Conservation (phyloP, 1,140 invertebrate species). For the Bombus turneri region DNA sequence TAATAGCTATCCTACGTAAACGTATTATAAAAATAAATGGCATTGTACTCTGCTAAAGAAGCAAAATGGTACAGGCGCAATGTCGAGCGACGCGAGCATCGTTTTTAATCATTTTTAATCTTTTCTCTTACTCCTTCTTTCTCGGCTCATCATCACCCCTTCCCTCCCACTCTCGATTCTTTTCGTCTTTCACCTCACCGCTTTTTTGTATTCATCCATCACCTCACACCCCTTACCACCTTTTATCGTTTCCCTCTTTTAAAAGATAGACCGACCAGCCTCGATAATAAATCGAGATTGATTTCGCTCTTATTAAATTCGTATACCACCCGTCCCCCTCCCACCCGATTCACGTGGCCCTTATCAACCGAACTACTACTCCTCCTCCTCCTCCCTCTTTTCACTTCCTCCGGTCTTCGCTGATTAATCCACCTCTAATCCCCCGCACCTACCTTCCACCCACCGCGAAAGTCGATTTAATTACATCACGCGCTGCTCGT, state of each 20-base stretch:
- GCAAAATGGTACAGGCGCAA: slow-evolving; percentile 82
- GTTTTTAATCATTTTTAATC: slow-evolving; percentile 52
- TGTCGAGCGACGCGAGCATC: slow-evolving; percentile 79
- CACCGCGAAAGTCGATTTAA: slow-evolving; percentile 61
- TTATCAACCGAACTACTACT: background rate
- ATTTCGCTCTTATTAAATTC: slow-evolving; percentile 44
- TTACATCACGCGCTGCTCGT: slow-evolving; percentile 62
- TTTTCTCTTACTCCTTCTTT: background rate
- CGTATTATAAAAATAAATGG: slow-evolving; percentile 83
- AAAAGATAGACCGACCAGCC: background rate
- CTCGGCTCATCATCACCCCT: background rate
- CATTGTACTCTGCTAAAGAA: slow-evolving; percentile 82
- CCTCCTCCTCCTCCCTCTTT: too few species aligned
- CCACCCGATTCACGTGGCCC: background rate
- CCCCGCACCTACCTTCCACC: background rate
- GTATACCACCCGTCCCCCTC: slow-evolving; percentile 1
- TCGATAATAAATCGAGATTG: slow-evolving; percentile 28
- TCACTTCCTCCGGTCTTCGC: background rate
- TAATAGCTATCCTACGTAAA: slow-evolving; percentile 83
- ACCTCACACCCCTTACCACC: background rate
- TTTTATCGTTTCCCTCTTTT: background rate
- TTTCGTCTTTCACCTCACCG: background rate
- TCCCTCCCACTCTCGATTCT: background rate
- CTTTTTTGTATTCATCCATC: too few species aligned
- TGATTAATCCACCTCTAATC: slow-evolving; percentile 16